phyloP scores from a whole-genome alignment of 2,797 vertebrate genomes.

The Mareca penelope region DNA sequence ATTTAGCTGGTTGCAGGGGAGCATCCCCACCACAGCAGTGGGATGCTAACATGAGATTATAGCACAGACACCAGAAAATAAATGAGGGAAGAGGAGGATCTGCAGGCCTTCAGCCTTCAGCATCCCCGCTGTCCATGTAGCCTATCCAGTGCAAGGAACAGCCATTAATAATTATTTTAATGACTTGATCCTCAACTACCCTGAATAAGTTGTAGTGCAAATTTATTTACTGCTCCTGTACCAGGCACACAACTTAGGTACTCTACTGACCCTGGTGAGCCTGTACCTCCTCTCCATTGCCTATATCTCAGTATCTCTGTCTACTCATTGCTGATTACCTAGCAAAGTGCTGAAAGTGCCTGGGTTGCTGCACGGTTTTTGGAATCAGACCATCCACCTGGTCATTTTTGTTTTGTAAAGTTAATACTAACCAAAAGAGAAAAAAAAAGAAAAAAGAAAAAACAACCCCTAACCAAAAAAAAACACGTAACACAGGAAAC shows the following conservation, averaged over 20 bases:
- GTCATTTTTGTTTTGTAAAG: not conserved
- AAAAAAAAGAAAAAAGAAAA: too few relatives aligned
- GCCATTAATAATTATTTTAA: not conserved
- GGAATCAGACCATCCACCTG: not conserved
- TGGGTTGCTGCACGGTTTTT: not conserved
- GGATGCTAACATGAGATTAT: accelerated
- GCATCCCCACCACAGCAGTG: accelerated
- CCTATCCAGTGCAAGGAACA: not conserved
- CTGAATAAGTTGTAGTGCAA: not conserved
- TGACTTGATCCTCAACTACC: not conserved
- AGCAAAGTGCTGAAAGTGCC: not conserved
- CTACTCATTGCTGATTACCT: not conserved
- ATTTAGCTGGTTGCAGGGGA: not conserved
- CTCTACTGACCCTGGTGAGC: not conserved
- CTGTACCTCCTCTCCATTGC: not conserved
- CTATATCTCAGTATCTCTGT: not conserved
- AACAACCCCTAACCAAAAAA: not conserved
- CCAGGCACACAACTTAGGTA: not conserved
- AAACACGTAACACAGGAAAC: not conserved
- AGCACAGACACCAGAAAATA: not conserved
- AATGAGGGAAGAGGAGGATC: not conserved
- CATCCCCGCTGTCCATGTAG: not conserved
- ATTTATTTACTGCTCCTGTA: accelerated
- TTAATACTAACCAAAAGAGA: not conserved
- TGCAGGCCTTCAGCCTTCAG: not conserved